These are phyloP conservation scores for Hymenochirus boettgeri DNA, from an alignment of 2,113 vertebrate species.

Conservation along the genomic window DNA sequence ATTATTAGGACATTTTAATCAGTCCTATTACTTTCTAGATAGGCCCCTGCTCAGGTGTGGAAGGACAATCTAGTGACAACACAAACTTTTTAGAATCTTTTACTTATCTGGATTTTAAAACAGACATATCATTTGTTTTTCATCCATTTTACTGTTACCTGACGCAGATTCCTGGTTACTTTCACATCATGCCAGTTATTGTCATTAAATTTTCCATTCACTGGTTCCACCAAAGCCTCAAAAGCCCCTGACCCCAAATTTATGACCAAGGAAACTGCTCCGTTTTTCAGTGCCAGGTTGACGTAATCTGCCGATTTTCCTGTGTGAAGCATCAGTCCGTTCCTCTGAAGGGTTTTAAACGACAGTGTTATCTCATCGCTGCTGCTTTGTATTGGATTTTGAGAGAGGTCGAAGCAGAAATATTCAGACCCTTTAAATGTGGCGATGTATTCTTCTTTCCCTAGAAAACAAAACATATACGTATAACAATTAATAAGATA, in stretches of 20 bases:
- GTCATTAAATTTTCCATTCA: constrained; percentile 99
- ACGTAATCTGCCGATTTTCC: constrained; percentile 98
- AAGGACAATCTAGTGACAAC: constrained; percentile 64
- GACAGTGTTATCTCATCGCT: constrained; percentile 98
- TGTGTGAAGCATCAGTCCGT: constrained; percentile 98
- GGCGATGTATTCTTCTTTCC: constrained; percentile 94
- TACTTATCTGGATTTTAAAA: constrained; percentile 56
- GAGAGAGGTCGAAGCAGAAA: constrained; percentile 97
- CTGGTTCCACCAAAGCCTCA: constrained; percentile 98
- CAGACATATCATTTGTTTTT: constrained; percentile 68
- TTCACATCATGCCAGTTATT: constrained; percentile 99
- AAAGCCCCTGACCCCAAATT: constrained; percentile 99
- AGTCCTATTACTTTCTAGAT: constrained; percentile 67
- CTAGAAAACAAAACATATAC: constrained; percentile 61
- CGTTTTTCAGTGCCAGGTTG: constrained; percentile 98
- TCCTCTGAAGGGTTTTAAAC: constrained; percentile 97
- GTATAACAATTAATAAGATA: too few species aligned
- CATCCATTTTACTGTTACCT: constrained; percentile 97
- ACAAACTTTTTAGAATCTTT: constrained; percentile 45
- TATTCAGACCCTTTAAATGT: constrained; percentile 98
- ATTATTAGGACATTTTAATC: not conserved
- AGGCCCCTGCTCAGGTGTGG: constrained; percentile 83
- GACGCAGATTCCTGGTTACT: constrained; percentile 99
- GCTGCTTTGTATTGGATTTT: constrained; percentile 98
- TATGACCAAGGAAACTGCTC: constrained; percentile 98